A percentile compares a stretch with the other conserved stretches of the same genome.
These are phyloP conservation scores for Melanotaenia duboulayi DNA, from an alignment of 2,113 vertebrate genomes.

Conservation along the genomic window DNA sequence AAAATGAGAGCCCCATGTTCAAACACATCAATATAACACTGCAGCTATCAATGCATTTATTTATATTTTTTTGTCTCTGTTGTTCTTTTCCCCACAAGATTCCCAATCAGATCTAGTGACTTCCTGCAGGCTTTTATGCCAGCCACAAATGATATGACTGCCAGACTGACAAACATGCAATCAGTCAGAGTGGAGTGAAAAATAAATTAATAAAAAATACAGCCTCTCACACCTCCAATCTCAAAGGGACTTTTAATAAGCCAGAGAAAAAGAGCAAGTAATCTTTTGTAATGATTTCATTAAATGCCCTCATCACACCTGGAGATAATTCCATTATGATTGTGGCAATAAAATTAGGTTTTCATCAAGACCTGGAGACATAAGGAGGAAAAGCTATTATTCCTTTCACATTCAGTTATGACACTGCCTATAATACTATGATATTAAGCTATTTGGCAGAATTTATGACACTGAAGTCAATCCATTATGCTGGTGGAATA, in stretches of 20 bases:
- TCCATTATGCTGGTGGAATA: constrained; percentile 47
- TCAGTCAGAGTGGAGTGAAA: constrained; percentile 64
- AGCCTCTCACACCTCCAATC: constrained; percentile 58
- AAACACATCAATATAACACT: constrained; percentile 70
- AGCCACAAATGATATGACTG: constrained; percentile 77
- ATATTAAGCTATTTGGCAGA: constrained; percentile 71
- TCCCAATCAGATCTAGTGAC: constrained; percentile 81
- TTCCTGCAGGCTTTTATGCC: constrained; percentile 81
- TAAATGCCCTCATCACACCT: constrained; percentile 84
- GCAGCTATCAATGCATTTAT: constrained; percentile 55
- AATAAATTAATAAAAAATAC: constrained; percentile 17
- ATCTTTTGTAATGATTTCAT: constrained; percentile 84
- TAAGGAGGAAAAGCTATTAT: constrained; percentile 80
- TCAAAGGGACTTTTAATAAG: constrained; percentile 76
- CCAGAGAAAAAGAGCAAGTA: constrained; percentile 74
- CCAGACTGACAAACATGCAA: constrained; percentile 77
- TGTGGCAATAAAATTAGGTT: constrained; percentile 83
- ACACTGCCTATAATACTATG: constrained; percentile 65
- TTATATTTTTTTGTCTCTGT: background rate
- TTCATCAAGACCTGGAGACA: constrained; percentile 81
- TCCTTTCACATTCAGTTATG: constrained; percentile 79
- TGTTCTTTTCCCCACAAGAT: constrained; percentile 60
- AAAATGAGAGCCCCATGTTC: constrained; percentile 72
- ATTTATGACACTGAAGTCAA: constrained; percentile 61
- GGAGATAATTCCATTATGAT: constrained; percentile 85